Evolutionary conservation across 2,888 invertebrate species (phyloP).

Genomic region (Drosophila aldrichi): DNA sequence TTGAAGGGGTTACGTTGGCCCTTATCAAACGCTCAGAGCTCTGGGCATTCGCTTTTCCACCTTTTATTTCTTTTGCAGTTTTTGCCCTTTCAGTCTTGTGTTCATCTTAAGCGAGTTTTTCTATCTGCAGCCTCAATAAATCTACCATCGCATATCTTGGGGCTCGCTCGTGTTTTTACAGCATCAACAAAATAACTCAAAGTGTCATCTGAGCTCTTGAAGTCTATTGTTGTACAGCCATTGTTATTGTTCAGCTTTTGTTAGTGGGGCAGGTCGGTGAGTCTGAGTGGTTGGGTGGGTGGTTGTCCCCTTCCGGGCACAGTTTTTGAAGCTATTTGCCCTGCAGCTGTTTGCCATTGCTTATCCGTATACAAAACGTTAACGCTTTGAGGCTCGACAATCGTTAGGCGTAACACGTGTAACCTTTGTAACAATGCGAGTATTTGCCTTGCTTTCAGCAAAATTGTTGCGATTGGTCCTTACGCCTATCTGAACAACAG

Average conservation of each 20-base stretch:
- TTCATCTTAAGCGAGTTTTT: slow-evolving; percentile 32
- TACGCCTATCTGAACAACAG: slow-evolving; percentile 41
- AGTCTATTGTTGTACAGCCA: slow-evolving; percentile 70
- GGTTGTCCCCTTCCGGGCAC: background rate
- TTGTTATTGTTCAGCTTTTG: slow-evolving; percentile 35
- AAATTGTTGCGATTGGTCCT: slow-evolving; percentile 64
- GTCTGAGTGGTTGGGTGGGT: background rate
- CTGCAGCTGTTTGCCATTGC: slow-evolving; percentile 48
- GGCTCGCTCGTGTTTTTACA: slow-evolving; percentile 62
- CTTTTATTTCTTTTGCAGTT: slow-evolving; percentile 39
- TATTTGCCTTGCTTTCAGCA: slow-evolving; percentile 60
- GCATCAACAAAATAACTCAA: slow-evolving; percentile 77
- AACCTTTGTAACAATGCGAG: slow-evolving; percentile 55
- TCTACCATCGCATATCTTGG: slow-evolving; percentile 70
- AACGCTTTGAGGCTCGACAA: slow-evolving; percentile 62
- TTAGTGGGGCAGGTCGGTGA: slow-evolving; percentile 12
- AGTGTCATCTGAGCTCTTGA: slow-evolving; percentile 78
- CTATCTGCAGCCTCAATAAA: slow-evolving; percentile 64
- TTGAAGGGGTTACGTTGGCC: slow-evolving; percentile 37
- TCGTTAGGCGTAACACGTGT: slow-evolving; percentile 68
- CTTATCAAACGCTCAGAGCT: slow-evolving; percentile 54
- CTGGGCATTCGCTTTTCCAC: slow-evolving; percentile 55
- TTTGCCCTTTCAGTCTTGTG: slow-evolving; percentile 12
- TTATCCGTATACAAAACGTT: slow-evolving; percentile 69
- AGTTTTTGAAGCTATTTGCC: slow-evolving; percentile 18